Base-by-base conservation (phyloP, 2,797 vertebrate species). In the Ciconia nigra region DNA sequence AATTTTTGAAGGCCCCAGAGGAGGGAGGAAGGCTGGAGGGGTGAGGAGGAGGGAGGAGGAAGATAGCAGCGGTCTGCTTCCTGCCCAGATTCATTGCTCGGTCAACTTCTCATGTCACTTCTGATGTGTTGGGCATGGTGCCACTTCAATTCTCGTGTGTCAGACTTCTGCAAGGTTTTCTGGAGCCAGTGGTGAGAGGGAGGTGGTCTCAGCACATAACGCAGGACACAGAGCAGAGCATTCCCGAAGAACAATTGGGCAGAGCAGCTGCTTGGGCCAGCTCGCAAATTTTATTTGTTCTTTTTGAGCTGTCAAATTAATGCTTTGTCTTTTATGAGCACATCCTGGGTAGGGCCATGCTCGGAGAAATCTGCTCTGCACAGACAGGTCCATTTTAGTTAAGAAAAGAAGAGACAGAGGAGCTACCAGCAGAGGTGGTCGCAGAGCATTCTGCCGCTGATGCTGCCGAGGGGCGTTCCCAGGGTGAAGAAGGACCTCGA, bases 381-480 rank as follows among this genome's bases (percentile, higher is more conserved):
- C 71, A 67, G 81, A 37, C 62, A 70, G 72, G 66, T 62, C 4
- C 1, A 5, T 22, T 49, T 66, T 21, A 78, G 74, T 44, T 22
- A 8, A 41, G 76, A 62, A 33, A 59, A 66, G 15, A 39, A 11
- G 55, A 70, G 49, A 9, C 28, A 35, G 15, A 74, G 73, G 58
- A 66, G 72, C 22, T 5, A 1, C 39, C 22, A 16, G 39, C 55
- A 61, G 83, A 59, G 51, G 26, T 33, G 49, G 49, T 28, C 10
- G 8, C 52, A 71, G 62, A 29, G 39, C 61, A 54, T 81, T 84
- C 65, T 77, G 78, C 24, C 52, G 4, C 2, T 0, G 35, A 7
- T 0, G 1, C 59, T 71, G 69, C 69, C 0, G 0, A 39, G 46
- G 22, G 46, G 5, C 10, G 7, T 24, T 57, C 65, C n/a, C 0